Evolutionary conservation across 1,140 invertebrate genomes (phyloP), one percentile per base, ranked within the genome.

Genomic region (Zaprionus ornatus): DNA sequence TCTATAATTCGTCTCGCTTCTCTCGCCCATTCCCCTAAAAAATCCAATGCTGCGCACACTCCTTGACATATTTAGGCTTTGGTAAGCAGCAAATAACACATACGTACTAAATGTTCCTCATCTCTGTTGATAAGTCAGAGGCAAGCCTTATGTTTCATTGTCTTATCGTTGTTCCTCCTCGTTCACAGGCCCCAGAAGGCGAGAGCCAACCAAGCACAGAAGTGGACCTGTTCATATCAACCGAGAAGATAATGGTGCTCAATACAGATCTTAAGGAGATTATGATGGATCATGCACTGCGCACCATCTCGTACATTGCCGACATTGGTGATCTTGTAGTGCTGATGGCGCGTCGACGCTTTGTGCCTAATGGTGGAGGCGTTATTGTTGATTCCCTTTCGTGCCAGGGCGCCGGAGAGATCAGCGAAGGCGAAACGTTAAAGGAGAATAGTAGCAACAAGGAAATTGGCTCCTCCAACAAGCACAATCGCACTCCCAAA

Each of bases 201-300:
- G 99, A 99, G 93, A 97, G 96, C 75, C 99, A 99, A 93, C 99
- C 99, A 3, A 99, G 98, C 92, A 99, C 99, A 4, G 99, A 99
- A 93, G 99, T 99, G 7, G 99, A 99, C 93, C 94, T 99, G 9
- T 99, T 99, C 93, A 99, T 99, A 90, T 99, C 99, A 40, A 99
- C 99, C 3, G 99, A 99, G 93, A 99, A 99, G 93, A 99, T 99
- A 79, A 99, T 99, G 99, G 99, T 99, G 62, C 95, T 99, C 23
- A 99, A 99, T 92, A 99, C 99, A 4, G 99, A 99, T 93, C 93
- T 99, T 27, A 99, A 99, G 93, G 99, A 99, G 94, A 99, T 99
- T 48, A 99, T 99, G 98, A 99, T 99, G 99, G 99, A 99, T 93
- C 99, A 99, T 93, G 97, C 99, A 1, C 93, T 99, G 48, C 94